Conservation (phyloP, 2,797 vertebrate genomes). For the Sebastiscus tertius region DNA sequence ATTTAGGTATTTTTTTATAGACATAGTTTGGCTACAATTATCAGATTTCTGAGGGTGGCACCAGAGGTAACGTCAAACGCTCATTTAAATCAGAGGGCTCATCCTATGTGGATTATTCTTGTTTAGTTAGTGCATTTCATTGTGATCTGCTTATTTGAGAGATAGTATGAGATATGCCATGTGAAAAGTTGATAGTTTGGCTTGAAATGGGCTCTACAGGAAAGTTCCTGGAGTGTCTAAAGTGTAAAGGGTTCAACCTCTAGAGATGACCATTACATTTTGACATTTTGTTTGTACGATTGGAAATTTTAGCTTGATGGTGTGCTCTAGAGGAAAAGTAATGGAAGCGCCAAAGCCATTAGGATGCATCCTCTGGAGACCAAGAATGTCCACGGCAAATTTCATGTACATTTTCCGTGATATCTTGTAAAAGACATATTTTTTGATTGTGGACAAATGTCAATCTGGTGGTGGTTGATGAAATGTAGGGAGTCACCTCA, state of each 20-base stretch:
- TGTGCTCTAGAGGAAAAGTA: too few relatives aligned
- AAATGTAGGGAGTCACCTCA: too few relatives aligned
- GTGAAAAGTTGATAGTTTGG: background rate
- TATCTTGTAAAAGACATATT: background rate
- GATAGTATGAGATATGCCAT: background rate
- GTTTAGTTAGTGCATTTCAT: background rate
- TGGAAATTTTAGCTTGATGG: background rate
- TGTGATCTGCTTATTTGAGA: background rate
- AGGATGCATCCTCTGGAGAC: background rate
- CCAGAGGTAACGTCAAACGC: accelerated
- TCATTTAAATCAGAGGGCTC: background rate
- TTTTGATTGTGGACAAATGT: background rate
- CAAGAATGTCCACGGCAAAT: background rate
- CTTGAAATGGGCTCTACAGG: background rate
- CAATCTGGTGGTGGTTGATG: background rate
- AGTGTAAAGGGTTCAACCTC: background rate
- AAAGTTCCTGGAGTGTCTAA: background rate
- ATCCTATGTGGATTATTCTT: background rate
- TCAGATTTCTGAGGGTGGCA: background rate
- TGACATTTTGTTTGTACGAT: background rate
- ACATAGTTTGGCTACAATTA: background rate
- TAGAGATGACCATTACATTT: background rate
- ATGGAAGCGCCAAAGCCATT: background rate
- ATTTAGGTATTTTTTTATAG: background rate
- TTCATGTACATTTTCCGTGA: background rate